These are phyloP conservation scores for Cyprinella venusta DNA, from an alignment of 2,797 vertebrate genomes.

Conservation along the genomic window DNA sequence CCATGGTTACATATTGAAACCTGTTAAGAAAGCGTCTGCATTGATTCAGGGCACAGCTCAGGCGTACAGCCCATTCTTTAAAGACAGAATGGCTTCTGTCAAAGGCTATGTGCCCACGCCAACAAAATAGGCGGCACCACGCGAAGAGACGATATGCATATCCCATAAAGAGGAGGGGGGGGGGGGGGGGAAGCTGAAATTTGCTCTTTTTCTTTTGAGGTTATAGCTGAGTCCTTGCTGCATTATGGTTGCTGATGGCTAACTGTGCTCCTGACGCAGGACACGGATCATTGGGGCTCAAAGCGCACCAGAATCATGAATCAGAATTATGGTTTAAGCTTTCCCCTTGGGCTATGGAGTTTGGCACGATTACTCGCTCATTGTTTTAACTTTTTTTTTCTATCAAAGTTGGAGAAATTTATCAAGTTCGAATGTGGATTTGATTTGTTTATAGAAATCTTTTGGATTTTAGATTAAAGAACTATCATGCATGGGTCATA, in stretches of 20 bases:
- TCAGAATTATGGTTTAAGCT: too few relatives aligned
- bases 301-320: too few relatives aligned
- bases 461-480: not conserved
- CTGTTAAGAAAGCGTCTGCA: constrained; percentile 63
- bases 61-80: constrained; percentile 43
- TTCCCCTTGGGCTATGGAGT: not conserved
- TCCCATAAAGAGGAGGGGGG: too few relatives aligned
- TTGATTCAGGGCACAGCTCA: constrained; percentile 57
- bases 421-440: not conserved
- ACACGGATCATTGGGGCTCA: not conserved
- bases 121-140: constrained; percentile 37
- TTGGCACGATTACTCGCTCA: constrained; percentile 2
- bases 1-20: constrained; percentile 59
- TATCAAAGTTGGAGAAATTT: not conserved
- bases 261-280: constrained; percentile 22
- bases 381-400: not conserved
- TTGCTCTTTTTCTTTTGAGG: constrained; percentile 1
- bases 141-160: constrained; percentile 14
- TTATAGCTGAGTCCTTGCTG: constrained; percentile 7
- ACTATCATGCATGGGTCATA: not conserved
- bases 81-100: constrained; percentile 38
- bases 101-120: constrained; percentile 13
- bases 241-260: constrained; percentile 26
- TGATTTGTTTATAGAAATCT: not conserved
- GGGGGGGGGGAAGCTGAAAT: too few relatives aligned